A percentile compares a stretch with the other conserved stretches of the same genome.
Evolutionary conservation across 2,113 vertebrate genomes (phyloP).

Genomic region (Cyprinodon tularosa): DNA sequence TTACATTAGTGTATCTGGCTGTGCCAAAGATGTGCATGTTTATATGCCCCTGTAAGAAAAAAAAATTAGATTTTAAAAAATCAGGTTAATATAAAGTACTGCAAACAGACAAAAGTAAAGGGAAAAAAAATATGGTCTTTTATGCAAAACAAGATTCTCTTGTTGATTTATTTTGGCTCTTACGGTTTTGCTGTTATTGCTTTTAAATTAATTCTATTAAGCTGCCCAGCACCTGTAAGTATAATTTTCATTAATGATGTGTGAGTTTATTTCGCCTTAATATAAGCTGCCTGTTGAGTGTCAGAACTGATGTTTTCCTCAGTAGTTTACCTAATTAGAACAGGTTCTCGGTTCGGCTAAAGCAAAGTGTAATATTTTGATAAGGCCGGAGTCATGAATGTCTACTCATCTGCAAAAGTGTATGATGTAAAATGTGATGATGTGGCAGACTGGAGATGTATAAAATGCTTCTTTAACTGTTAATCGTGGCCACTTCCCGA

Average conservation of each 20-base stretch:
- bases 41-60: slow-evolving; percentile 26
- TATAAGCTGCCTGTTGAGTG: no score
- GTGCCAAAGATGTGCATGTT: slow-evolving; percentile 58
- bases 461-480: no score
- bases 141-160: slow-evolving; percentile 54
- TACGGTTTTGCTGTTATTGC: slow-evolving; percentile 52
- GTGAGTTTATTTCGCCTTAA: no score
- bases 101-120: slow-evolving; percentile 22
- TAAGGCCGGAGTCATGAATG: no score
- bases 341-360: no score
- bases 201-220: slow-evolving; percentile 71
- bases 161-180: slow-evolving; percentile 55
- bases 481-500: no score
- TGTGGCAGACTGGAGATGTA: no score
- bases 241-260: slow-evolving; percentile 55
- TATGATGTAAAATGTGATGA: no score
- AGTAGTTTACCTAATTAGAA: no score
- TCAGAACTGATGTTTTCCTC: no score
- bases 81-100: slow-evolving; percentile 30
- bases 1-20: slow-evolving; percentile 33
- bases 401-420: no score
- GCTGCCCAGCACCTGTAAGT: slow-evolving; percentile 40
- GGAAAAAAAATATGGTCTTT: slow-evolving; percentile 14
- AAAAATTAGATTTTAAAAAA: slow-evolving; percentile 10
- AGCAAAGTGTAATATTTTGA: no score